These are phyloP conservation scores for Cirrhinus molitorella DNA, from an alignment of 2,797 vertebrate genomes.

Conservation along the genomic window DNA sequence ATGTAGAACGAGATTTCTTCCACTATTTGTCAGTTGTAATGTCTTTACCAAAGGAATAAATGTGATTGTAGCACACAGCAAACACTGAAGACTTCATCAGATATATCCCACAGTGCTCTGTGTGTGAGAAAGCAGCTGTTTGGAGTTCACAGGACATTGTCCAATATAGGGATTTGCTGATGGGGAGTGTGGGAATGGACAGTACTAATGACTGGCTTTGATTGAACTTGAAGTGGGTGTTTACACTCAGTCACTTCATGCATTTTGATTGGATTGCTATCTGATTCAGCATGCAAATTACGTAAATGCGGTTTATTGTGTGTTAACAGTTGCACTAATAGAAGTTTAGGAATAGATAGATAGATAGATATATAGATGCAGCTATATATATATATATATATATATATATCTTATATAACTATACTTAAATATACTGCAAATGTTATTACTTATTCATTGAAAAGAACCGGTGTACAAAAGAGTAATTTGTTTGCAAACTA, in stretches of 20 bases:
- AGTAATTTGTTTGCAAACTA: not conserved
- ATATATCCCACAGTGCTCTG: slow-evolving; percentile 23
- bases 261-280: slow-evolving; percentile 1
- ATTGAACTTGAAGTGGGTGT: slow-evolving; percentile 4
- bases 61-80: not conserved
- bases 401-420: no score
- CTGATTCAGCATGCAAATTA: not conserved
- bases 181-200: not conserved
- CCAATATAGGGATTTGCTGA: slow-evolving; percentile 40
- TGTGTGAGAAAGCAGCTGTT: slow-evolving; percentile 36
- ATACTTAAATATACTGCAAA: not conserved
- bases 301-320: not conserved
- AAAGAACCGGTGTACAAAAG: not conserved
- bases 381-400: no score
- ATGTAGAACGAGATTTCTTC: not conserved
- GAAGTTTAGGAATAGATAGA: not conserved
- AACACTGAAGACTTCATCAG: not conserved
- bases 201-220: slow-evolving; percentile 13
- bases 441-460: not conserved
- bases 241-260: slow-evolving; percentile 14
- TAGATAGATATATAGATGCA: not conserved
- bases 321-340: not conserved
- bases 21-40: not conserved
- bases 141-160: slow-evolving; percentile 32
- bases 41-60: not conserved